Conservation (phyloP, 2,797 vertebrate genomes). For the Cetoscarus ocellatus region DNA sequence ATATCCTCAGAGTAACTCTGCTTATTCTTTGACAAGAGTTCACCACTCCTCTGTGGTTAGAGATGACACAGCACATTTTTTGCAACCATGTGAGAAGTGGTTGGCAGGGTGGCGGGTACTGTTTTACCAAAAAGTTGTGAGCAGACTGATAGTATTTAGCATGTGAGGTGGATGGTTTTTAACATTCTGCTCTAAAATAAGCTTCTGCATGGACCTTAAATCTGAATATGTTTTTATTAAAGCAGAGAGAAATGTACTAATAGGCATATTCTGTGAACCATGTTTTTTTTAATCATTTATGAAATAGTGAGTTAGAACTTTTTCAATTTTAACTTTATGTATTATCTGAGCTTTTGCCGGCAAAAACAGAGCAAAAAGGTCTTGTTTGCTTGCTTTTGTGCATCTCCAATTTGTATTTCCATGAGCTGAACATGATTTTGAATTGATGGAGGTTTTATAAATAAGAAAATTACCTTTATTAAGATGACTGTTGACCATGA, state of each 20-base stretch:
- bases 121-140: constrained; percentile 17
- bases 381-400: constrained; percentile 38
- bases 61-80: constrained; percentile 22
- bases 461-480: constrained; percentile 16
- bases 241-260: constrained; percentile 40
- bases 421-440: constrained; percentile 53
- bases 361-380: constrained; percentile 37
- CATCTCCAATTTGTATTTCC: constrained; percentile 56
- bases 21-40: constrained; percentile 1
- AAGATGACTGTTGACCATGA: constrained; percentile 67
- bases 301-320: constrained; percentile 33
- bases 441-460: constrained; percentile 37
- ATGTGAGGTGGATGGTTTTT: constrained; percentile 37
- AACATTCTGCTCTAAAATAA: constrained; percentile 40
- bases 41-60: constrained; percentile 3
- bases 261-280: constrained; percentile 46
- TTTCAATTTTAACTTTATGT: constrained; percentile 21
- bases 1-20: constrained; percentile 2
- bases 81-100: constrained; percentile 12
- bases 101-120: constrained; percentile 5
- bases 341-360: constrained; percentile 35
- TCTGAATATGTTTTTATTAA: constrained; percentile 44
- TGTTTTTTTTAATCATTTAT: constrained; percentile 65
- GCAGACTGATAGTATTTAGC: constrained; percentile 27
- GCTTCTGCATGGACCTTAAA: constrained; percentile 56